Conservation (phyloP, 2,888 invertebrate genomes). For the Trachelus stipa region DNA sequence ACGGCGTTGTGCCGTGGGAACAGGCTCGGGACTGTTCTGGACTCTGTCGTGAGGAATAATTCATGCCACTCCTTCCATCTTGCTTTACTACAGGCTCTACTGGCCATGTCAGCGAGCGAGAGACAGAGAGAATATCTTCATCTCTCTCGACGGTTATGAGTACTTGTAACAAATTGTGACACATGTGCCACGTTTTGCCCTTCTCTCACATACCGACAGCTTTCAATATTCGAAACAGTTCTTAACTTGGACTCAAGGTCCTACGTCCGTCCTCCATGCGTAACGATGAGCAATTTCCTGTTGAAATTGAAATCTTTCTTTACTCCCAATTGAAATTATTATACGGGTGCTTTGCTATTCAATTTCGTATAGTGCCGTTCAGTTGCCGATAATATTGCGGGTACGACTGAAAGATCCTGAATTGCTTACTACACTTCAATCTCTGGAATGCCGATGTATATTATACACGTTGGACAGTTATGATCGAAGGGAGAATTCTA, state of each 20-base stretch:
- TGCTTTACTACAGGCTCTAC: not conserved
- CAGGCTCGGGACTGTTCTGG: constrained; percentile 40
- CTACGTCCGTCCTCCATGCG: not conserved
- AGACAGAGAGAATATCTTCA: no score
- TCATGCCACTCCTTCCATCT: constrained; percentile 35
- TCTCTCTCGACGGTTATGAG: not conserved
- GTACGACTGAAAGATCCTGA: not conserved
- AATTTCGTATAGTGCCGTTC: not conserved
- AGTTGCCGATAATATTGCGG: not conserved
- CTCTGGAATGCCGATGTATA: not conserved
- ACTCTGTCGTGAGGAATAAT: constrained; percentile 45
- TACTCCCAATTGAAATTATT: not conserved
- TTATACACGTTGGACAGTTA: not conserved
- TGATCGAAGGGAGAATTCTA: not conserved
- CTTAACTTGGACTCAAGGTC: not conserved
- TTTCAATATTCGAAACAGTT: not conserved
- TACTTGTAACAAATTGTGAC: not conserved
- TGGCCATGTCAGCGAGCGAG: not conserved
- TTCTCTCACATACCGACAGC: not conserved
- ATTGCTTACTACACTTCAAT: not conserved
- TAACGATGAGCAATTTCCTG: not conserved
- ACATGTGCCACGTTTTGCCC: not conserved
- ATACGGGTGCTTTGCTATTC: not conserved
- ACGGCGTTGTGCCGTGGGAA: constrained; percentile 54
- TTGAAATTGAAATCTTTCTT: not conserved